Evolutionary conservation across 2,888 invertebrate species (phyloP).

Genomic region (Drosophila vallismaia): DNA sequence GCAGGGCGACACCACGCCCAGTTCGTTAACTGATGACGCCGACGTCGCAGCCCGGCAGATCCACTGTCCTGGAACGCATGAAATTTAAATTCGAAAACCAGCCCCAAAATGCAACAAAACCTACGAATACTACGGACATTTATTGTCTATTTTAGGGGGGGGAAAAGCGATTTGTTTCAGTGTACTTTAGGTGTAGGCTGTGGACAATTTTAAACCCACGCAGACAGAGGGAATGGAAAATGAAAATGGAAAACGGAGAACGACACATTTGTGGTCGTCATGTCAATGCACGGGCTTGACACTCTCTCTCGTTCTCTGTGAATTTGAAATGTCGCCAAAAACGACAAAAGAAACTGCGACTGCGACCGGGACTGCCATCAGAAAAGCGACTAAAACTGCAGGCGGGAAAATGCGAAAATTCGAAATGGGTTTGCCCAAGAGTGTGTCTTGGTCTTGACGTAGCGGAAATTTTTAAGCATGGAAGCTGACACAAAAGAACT

Average conservation of each 20-base stretch:
- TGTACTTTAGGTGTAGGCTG: slow-evolving; percentile 38
- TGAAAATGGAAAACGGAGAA: slow-evolving; percentile 9
- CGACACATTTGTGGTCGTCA: slow-evolving; percentile 66
- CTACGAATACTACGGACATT: background rate
- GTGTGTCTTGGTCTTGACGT: slow-evolving; percentile 10
- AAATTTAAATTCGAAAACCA: slow-evolving; percentile 52
- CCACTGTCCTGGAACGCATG: slow-evolving; percentile 51
- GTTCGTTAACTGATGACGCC: slow-evolving; percentile 37
- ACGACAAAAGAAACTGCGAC: slow-evolving; percentile 29
- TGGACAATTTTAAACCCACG: slow-evolving; percentile 55
- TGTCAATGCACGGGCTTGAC: slow-evolving; percentile 75
- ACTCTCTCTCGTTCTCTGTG: slow-evolving; percentile 42
- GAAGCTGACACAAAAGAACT: slow-evolving; percentile 43
- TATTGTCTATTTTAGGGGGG: no score
- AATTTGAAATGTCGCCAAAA: slow-evolving; percentile 74
- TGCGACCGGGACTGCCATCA: no score
- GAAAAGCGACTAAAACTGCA: slow-evolving; percentile 24
- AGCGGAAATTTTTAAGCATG: slow-evolving; percentile 27
- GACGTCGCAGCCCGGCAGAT: slow-evolving; percentile 28
- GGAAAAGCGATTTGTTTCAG: slow-evolving; percentile 1
- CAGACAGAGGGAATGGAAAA: slow-evolving; percentile 14
- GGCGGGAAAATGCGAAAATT: slow-evolving; percentile 30
- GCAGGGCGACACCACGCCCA: slow-evolving; percentile 39
- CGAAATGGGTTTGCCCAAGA: slow-evolving; percentile 23
- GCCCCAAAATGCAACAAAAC: slow-evolving; percentile 36